Conservation (phyloP, 2,888 invertebrate genomes). For the Choristoneura rosaceana region DNA sequence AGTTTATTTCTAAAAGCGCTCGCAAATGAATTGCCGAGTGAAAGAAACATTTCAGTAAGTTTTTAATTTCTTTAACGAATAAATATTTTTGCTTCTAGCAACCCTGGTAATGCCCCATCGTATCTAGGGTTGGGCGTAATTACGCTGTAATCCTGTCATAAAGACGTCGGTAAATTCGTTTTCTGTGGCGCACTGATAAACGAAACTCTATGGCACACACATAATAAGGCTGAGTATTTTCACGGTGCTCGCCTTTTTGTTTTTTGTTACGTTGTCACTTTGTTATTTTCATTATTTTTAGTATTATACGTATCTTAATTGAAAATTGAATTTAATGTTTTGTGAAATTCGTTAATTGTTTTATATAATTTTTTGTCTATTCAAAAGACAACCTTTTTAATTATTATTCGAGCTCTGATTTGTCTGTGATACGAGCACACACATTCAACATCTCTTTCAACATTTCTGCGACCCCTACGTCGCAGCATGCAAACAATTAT, state of each 20-base stretch:
- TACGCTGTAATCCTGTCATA: conserved; percentile 56
- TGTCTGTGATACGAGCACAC: too few species aligned
- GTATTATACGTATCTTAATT: not conserved
- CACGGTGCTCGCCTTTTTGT: not conserved
- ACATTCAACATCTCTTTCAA: too few species aligned
- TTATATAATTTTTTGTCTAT: not conserved
- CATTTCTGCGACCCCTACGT: too few species aligned
- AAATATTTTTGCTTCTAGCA: conserved; percentile 6
- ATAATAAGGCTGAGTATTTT: conserved; percentile 29
- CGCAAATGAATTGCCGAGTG: not conserved
- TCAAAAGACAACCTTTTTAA: too few species aligned
- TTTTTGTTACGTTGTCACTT: not conserved
- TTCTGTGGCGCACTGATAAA: conserved; percentile 54
- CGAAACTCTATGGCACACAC: conserved; percentile 42
- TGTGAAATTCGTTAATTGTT: not conserved
- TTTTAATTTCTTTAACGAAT: not conserved
- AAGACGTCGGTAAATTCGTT: conserved; percentile 54
- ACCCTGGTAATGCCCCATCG: conserved; percentile 21
- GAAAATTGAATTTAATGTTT: too few species aligned
- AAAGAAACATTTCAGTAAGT: not conserved
- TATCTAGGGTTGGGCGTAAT: conserved; percentile 47
- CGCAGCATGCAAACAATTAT: too few species aligned
- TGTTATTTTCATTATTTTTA: not conserved
- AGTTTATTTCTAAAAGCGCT: not conserved
- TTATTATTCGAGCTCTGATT: too few species aligned